These are phyloP conservation scores for Allobates femoralis DNA, from an alignment of 2,797 vertebrate genomes.

Conservation along the genomic window DNA sequence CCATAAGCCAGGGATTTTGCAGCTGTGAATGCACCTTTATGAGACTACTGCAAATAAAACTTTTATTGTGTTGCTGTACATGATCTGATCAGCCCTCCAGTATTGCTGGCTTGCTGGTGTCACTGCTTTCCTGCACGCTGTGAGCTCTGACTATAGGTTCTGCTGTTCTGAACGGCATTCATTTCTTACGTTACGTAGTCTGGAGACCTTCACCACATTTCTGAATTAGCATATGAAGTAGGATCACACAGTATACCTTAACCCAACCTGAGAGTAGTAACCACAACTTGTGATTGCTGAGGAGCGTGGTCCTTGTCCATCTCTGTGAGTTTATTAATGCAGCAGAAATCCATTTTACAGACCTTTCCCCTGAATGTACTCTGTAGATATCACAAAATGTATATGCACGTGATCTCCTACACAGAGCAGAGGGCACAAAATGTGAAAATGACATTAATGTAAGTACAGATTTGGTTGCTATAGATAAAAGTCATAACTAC, in stretches of 20 bases:
- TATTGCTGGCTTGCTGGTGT: constrained; percentile 16
- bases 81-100: constrained; percentile 9
- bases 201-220: too few relatives aligned
- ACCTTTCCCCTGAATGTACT: neutral
- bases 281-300: neutral
- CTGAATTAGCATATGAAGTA: neutral
- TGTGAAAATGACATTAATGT: neutral
- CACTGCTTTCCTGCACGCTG: neutral
- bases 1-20: constrained; percentile 48
- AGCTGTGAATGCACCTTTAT: constrained; percentile 57
- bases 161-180: neutral
- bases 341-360: neutral
- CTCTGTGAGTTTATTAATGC: neutral
- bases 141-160: neutral
- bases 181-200: neutral
- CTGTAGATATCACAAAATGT: neutral
- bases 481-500: neutral
- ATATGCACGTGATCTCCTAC: too few relatives aligned
- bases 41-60: constrained; percentile 55
- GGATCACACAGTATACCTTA: neutral
- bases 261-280: neutral
- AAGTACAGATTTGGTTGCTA: neutral
- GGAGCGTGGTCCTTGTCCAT: neutral
- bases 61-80: constrained; percentile 16
- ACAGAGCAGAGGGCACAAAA: neutral